These are phyloP conservation scores for Carlito syrichta DNA, from an alignment of 2,113 vertebrate genomes.

Conservation along the genomic window DNA sequence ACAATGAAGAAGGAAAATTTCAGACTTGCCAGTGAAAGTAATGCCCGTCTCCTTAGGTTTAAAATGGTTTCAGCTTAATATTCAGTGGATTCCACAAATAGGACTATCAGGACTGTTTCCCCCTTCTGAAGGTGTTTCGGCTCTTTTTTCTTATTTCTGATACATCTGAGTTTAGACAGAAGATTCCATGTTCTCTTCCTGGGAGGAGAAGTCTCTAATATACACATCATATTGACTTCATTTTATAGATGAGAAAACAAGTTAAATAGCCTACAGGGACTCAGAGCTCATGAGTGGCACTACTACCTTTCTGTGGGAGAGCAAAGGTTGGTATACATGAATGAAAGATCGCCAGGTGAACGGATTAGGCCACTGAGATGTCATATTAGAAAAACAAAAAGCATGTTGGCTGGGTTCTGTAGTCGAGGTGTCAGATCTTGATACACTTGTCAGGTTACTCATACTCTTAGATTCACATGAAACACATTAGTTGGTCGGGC, in stretches of 20 bases:
- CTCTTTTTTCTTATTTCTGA: neutral
- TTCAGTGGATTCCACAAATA: neutral
- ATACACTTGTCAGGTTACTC: neutral
- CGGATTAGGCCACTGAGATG: neutral
- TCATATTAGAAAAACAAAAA: neutral
- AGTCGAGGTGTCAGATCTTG: neutral
- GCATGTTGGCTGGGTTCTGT: too few relatives aligned
- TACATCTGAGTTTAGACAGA: neutral
- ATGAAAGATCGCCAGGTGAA: neutral
- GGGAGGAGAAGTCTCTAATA: neutral
- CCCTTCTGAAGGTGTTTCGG: neutral
- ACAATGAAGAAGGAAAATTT: neutral
- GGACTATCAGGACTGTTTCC: neutral
- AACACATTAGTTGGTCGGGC: too few relatives aligned
- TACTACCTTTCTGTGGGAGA: neutral
- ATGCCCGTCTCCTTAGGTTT: neutral
- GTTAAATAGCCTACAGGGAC: neutral
- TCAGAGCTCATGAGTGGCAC: neutral
- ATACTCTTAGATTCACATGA: neutral
- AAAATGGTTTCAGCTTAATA: neutral
- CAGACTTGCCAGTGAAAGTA: neutral
- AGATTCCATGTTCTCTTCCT: neutral
- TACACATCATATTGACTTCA: accelerated
- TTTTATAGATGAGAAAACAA: neutral
- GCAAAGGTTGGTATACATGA: neutral